These are phyloP conservation scores for Dasyurus viverrinus DNA, from an alignment of 2,113 vertebrate species.

Conservation along the genomic window DNA sequence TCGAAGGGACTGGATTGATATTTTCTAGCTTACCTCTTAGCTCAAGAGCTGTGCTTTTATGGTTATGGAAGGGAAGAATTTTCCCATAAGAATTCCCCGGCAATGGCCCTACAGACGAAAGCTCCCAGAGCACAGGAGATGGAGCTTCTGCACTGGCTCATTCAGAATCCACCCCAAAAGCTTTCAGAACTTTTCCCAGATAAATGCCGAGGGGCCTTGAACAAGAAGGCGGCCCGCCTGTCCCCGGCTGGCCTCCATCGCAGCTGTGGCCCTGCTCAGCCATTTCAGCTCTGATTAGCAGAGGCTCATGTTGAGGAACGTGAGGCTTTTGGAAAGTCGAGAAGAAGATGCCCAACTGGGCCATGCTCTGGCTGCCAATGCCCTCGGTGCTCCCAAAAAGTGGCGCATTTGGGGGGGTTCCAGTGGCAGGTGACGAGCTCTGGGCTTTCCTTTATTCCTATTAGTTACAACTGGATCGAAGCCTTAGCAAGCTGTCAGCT, in stretches of 20 bases:
- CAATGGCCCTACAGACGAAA: neutral
- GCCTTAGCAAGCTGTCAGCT: conserved; percentile 25
- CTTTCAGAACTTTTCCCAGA: conserved; percentile 21
- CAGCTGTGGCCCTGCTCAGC: neutral
- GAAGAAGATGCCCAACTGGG: conserved; percentile 57
- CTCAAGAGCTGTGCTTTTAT: neutral
- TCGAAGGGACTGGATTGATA: neutral
- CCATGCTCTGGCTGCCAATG: conserved; percentile 49
- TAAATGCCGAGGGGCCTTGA: neutral
- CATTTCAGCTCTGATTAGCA: conserved; percentile 27
- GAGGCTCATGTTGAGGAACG: conserved; percentile 47
- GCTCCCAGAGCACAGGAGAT: neutral
- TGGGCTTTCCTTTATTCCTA: conserved; percentile 32
- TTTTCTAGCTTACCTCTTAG: neutral
- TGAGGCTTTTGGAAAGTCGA: conserved; percentile 48
- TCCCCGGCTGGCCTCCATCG: neutral
- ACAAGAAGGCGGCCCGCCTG: neutral
- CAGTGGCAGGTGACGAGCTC: conserved; percentile 3
- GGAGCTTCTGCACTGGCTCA: neutral
- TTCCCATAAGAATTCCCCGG: neutral
- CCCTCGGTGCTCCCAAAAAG: conserved; percentile 30
- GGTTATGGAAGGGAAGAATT: neutral
- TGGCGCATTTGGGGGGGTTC: conserved; percentile 17
- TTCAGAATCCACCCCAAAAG: conserved; percentile 16
- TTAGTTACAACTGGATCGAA: conserved; percentile 18